Evolutionary conservation across 2,797 vertebrate genomes (phyloP), one percentile per base, ranked within the genome.

Genomic region (Hephaestus fuliginosus): DNA sequence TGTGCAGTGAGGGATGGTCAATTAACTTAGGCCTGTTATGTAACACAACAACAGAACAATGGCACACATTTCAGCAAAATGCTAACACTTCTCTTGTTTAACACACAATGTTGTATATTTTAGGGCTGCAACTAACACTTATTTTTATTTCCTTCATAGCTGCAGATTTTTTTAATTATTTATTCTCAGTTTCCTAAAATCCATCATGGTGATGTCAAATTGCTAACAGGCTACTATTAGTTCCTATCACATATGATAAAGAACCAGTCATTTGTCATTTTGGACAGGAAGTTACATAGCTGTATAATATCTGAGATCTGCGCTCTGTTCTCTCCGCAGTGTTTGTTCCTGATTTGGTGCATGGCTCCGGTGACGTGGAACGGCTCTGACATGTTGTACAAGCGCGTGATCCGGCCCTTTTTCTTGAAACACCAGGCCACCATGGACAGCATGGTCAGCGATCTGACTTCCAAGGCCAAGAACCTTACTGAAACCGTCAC

Each of bases 331-430:
- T 60, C 64, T 60, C 80, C 0, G 0, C 95, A 99, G 98, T 98
- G 97, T 87, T 18, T 96, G 85, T 99, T 99, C 96, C 94, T 99
- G 93, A 76, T 99, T 62, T 99, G 97, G 97, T 99, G 98, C 83
- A 99, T 99, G 98, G 95, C 94, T 14, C 98, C 98, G 0, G 91
- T 97, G 41, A 90, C 95, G 1, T 98, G 97, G 97, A 99, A 99
- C 0, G 98, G 98, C 20, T 97, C 98, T 0, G 95, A 95, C 22
- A 22, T 97, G 28, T 81, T 99, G 64, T 99, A 99, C 89, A 94
- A 44, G 0, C 96, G 81, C 0, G 0, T 96, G 76, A 94, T 99
- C 74, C 95, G 97, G 1, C 98, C 98, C 0, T 96, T 96, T 69
- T 99, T 99, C 92, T 90, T 99, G 88, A 96, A 94, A 83, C 97